A percentile compares a stretch with the other conserved stretches of the same genome.
Evolutionary conservation across 1,140 invertebrate genomes (phyloP).

Genomic region (Temnothorax longispinosus): DNA sequence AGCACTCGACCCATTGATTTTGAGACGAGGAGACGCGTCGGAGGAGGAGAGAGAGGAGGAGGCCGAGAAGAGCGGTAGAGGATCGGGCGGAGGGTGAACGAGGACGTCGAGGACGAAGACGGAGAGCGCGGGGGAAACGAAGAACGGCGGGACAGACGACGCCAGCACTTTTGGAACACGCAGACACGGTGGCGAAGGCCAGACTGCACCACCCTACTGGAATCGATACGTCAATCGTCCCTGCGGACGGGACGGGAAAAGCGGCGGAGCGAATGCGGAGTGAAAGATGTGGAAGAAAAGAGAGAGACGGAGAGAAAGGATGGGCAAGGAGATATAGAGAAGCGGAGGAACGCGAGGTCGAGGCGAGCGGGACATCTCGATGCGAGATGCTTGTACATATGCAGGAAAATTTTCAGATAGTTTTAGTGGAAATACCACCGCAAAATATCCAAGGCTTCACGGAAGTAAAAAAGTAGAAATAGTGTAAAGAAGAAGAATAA

Average conservation of each 20-base stretch:
- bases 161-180: conserved; percentile 77
- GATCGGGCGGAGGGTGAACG: background rate
- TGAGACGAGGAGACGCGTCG: conserved; percentile 22
- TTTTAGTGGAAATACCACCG: background rate
- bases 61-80: background rate
- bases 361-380: background rate
- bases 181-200: conserved; percentile 78
- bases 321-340: background rate
- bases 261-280: conserved; percentile 56
- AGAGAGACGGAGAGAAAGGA: background rate
- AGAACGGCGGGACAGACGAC: conserved; percentile 69
- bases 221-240: conserved; percentile 81
- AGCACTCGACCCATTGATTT: conserved; percentile 54
- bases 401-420: conserved; percentile 24
- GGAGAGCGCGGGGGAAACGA: conserved; percentile 10
- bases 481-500: background rate
- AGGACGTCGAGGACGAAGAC: background rate
- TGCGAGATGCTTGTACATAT: background rate
- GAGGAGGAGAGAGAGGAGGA: background rate
- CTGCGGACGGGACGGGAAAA: conserved; percentile 70
- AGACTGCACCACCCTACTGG: conserved; percentile 77
- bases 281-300: conserved; percentile 41
- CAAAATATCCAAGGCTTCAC: background rate
- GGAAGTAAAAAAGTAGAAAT: background rate
- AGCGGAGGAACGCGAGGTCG: background rate